Conservation (phyloP, 1,140 invertebrate species). For the Triops longicaudatus region DNA sequence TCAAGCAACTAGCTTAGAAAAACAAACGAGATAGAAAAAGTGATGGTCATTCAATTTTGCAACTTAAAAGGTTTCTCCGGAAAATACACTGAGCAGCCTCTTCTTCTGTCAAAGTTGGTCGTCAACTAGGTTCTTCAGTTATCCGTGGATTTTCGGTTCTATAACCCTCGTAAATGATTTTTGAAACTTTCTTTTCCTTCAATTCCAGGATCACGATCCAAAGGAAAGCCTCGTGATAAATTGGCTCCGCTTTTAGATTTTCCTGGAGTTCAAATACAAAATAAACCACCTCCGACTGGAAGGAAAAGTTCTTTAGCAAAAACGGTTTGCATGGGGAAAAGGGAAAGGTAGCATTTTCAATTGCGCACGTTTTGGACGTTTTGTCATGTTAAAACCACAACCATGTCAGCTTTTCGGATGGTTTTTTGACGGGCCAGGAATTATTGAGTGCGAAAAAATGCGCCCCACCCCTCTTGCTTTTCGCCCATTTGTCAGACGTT, state of each 20-base stretch:
- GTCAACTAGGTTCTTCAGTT: too few species aligned
- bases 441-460: constrained; percentile 12
- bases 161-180: neutral
- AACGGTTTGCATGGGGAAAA: neutral
- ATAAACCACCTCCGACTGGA: neutral
- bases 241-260: neutral
- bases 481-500: neutral
- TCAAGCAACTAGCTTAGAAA: constrained; percentile 60
- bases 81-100: neutral
- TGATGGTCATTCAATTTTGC: neutral
- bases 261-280: neutral
- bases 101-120: neutral
- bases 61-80: neutral
- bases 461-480: neutral
- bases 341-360: neutral
- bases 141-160: too few species aligned
- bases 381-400: neutral
- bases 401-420: neutral
- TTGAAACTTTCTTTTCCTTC: neutral
- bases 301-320: neutral
- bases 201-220: neutral
- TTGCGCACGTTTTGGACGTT: neutral
- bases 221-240: neutral
- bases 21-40: neutral
- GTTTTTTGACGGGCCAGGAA: constrained; percentile 1